Conservation (phyloP, 2,797 vertebrate genomes). For the Halcyon chelicuti region DNA sequence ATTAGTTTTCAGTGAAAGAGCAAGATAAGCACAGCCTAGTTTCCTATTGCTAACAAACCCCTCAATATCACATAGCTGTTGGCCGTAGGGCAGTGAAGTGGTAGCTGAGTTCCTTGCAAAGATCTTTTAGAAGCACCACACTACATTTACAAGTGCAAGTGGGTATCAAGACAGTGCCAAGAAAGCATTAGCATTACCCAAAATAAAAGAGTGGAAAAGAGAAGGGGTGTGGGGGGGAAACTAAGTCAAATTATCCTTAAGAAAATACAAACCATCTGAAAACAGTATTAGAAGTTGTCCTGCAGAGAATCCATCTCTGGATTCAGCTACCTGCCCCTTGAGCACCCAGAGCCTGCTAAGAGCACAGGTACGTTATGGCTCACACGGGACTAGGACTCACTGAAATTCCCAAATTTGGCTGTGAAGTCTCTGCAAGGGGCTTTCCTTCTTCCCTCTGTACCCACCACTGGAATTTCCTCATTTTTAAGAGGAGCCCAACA, state of each 20-base stretch:
- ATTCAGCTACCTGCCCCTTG: neutral
- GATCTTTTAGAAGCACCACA: neutral
- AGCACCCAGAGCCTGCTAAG: neutral
- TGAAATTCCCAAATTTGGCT: neutral
- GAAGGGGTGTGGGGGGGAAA: too few species aligned
- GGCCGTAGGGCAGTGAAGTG: neutral
- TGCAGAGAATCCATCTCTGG: neutral
- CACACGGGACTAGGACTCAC: neutral
- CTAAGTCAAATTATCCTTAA: neutral
- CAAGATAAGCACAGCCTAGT: neutral
- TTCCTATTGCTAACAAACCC: neutral
- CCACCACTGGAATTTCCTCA: constrained; percentile 4
- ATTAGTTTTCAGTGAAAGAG: neutral
- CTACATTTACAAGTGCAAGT: neutral
- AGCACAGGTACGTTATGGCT: neutral
- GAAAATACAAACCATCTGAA: neutral
- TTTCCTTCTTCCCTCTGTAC: neutral
- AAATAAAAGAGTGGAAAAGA: neutral
- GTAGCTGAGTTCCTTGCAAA: neutral
- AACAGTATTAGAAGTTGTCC: neutral
- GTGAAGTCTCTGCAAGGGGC: neutral
- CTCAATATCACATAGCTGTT: neutral
- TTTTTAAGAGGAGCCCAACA: neutral
- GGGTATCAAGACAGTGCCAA: neutral
- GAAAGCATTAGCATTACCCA: neutral